phyloP scores from a whole-genome alignment of 35 echinoderm and acorn worm genomes.

The Ophiothrix spiculata region DNA sequence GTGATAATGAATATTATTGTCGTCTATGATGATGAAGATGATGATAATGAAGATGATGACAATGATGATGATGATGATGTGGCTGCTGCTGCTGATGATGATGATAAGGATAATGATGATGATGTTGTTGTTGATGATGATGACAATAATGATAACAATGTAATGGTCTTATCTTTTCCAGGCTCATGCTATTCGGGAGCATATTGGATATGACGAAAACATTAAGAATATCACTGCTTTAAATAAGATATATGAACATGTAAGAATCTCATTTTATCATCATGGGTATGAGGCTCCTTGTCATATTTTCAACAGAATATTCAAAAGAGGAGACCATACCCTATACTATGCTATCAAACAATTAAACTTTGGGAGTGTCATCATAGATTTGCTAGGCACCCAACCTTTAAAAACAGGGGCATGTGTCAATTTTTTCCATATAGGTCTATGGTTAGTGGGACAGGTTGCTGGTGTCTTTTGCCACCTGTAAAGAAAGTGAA shows the following conservation, averaged over 20 bases:
- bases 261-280: slow-evolving; percentile 6
- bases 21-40: background rate
- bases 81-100: too few relatives aligned
- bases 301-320: background rate
- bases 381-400: too few relatives aligned
- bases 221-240: slow-evolving; percentile 41
- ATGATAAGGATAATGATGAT: too few relatives aligned
- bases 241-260: slow-evolving; percentile 25
- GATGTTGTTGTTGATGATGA: background rate
- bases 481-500: too few relatives aligned
- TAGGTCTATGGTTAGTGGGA: too few relatives aligned
- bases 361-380: too few relatives aligned
- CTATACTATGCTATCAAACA: too few relatives aligned
- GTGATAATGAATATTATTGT: background rate
- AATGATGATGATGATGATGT: too few relatives aligned
- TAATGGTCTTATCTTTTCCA: background rate
- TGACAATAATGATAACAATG: background rate
- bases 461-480: too few relatives aligned
- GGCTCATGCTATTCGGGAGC: slow-evolving; percentile 31
- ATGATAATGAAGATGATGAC: too few relatives aligned
- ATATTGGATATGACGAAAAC: slow-evolving; percentile 58
- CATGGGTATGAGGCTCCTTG: background rate
- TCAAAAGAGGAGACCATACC: too few relatives aligned
- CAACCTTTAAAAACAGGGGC: background rate
- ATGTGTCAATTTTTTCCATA: background rate